Evolutionary conservation across 2,113 vertebrate species (phyloP).

Genomic region (Scophthalmus maximus): DNA sequence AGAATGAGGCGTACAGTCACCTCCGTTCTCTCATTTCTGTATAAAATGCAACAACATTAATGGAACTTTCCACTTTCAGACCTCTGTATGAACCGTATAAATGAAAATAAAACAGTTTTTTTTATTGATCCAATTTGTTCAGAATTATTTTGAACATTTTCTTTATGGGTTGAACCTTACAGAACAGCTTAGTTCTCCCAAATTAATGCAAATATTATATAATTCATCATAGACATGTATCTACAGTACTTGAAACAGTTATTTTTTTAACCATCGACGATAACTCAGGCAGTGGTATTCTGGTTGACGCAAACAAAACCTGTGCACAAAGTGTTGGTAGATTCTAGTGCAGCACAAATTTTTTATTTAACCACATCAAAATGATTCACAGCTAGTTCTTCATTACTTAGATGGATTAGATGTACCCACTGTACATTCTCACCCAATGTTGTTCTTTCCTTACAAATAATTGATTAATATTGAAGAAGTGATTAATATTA

Average conservation of each 20-base stretch:
- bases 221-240: neutral
- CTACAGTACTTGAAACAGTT: neutral
- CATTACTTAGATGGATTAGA: neutral
- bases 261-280: too few species aligned
- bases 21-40: neutral
- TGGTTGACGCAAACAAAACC: neutral
- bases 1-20: neutral
- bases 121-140: slow-evolving; percentile 5
- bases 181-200: slow-evolving; percentile 2
- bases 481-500: slow-evolving; percentile 1
- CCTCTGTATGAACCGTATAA: neutral
- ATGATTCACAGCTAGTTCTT: neutral
- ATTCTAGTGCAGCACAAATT: neutral
- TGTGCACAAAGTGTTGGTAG: neutral
- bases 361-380: too few species aligned
- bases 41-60: slow-evolving; percentile 17
- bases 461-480: neutral
- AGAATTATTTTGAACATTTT: neutral
- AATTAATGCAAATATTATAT: too few species aligned
- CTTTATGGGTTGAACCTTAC: neutral
- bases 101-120: slow-evolving; percentile 7
- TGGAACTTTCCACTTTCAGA: neutral
- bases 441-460: neutral
- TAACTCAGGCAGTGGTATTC: neutral
- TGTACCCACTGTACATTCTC: too few species aligned